Evolutionary conservation across 2,113 vertebrate species (phyloP), one percentile per base, ranked within the genome.

Genomic region (Ibidorhyncha struthersii): DNA sequence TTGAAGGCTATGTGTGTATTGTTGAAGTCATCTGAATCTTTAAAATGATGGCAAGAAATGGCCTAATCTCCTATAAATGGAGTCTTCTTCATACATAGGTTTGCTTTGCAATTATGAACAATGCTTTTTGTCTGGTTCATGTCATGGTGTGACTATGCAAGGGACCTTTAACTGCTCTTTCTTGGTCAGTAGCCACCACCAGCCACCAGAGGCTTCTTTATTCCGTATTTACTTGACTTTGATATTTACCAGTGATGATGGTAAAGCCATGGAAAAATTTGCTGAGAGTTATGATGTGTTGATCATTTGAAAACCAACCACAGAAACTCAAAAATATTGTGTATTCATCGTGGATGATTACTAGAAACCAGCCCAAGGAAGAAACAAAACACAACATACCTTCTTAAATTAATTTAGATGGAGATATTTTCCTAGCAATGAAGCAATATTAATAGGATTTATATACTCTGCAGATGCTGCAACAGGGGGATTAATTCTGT

Each of bases 371-470:
- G 30, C 2, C 34, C 13, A 50, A 80, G 36, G 29, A 82, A 90
- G 43, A 94, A 87, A 77, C 0, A 0, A 85, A 90, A 65, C 3
- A 40, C 21, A 71, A 14, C 9, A 13, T 40, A 78, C 8, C 2
- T 53, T 79, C 56, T 49, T 66, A 73, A 73, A 62, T 59, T 32
- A 62, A 66, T 58, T 74, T 40, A 65, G 18, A 22, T 17, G 7
- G 14, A 83, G 53, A 53, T 45, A 43, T 77, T 86, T 94, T 82
- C 32, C 40, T 66, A 69, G 5, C 3, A 61, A 30, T 66, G 11
- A 69, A 91, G 26, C 3, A 92, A 43, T 65, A 72, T 67, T 82
- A 82, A 40, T 52, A 69, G 20, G 86, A 70, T 23, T 80, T 1
- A 53, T 53, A 73, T 18, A 41, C 18, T 76, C 22, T 22, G 8